These are phyloP conservation scores for Portunus trituberculatus DNA, from an alignment of 1,140 invertebrate species.

Conservation along the genomic window DNA sequence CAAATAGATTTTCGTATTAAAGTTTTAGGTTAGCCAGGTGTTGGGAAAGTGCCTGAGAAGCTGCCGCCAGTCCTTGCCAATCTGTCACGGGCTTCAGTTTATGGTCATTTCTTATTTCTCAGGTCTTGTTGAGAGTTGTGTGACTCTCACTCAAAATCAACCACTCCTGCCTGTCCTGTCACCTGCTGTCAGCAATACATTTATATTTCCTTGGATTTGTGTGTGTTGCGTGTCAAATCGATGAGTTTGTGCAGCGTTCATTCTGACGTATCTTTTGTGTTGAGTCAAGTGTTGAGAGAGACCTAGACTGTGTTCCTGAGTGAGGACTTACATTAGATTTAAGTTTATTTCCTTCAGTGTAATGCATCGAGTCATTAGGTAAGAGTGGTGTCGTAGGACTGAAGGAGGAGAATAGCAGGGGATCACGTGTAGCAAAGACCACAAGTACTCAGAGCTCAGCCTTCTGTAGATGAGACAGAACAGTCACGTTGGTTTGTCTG, in stretches of 20 bases:
- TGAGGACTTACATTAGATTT: neutral
- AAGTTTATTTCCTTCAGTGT: neutral
- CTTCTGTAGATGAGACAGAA: neutral
- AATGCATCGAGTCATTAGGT: constrained; percentile 10
- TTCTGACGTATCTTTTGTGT: neutral
- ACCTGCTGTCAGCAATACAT: neutral
- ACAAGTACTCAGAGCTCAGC: neutral
- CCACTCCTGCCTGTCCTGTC: neutral
- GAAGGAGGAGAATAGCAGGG: neutral
- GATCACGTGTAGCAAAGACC: neutral
- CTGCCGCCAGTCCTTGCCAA: neutral
- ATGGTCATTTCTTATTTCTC: neutral
- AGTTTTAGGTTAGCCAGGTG: neutral
- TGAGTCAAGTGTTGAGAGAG: neutral
- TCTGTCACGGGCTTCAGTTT: neutral
- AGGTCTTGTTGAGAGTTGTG: neutral
- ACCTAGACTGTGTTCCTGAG: neutral
- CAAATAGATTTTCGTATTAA: no score
- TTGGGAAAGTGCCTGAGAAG: neutral
- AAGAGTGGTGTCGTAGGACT: neutral
- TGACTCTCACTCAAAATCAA: neutral
- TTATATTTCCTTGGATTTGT: neutral
- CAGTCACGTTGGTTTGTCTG: neutral
- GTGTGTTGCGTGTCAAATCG: neutral
- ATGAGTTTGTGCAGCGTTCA: neutral